These are phyloP conservation scores for Ectropis grisescens DNA, from an alignment of 1,140 invertebrate species.

Conservation along the genomic window DNA sequence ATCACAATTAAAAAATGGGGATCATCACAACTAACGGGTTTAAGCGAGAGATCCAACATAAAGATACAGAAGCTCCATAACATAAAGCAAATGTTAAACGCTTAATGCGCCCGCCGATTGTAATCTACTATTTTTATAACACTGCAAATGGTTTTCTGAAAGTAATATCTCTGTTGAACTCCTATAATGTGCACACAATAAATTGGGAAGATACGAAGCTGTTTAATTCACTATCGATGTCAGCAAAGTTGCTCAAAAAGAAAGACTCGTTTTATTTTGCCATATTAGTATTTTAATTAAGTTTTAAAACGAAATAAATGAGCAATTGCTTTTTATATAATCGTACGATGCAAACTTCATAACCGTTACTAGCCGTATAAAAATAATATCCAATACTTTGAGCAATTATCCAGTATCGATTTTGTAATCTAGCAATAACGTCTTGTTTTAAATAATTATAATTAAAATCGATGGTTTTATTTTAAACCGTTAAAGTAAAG, in stretches of 20 bases:
- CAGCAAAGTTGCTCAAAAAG: background rate
- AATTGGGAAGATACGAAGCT: background rate
- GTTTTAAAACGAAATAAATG: too few species aligned
- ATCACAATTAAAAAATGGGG: too few species aligned
- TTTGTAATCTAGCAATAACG: too few species aligned
- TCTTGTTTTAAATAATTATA: slow-evolving; percentile 1
- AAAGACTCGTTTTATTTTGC: background rate
- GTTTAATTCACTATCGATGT: slow-evolving; percentile 17
- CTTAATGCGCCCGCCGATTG: slow-evolving; percentile 47
- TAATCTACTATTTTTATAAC: slow-evolving; percentile 48
- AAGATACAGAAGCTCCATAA: slow-evolving; percentile 41
- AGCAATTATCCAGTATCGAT: background rate
- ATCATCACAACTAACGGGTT: slow-evolving; percentile 13
- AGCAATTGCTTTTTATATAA: too few species aligned
- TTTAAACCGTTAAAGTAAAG: slow-evolving; percentile 39
- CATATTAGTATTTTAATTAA: slow-evolving; percentile 1
- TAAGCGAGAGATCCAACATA: slow-evolving; percentile 32
- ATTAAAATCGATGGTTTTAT: slow-evolving; percentile 20
- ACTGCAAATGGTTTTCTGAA: slow-evolving; percentile 52
- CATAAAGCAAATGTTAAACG: slow-evolving; percentile 42
- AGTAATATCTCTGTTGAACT: slow-evolving; percentile 43
- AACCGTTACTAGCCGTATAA: too few species aligned
- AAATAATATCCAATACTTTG: background rate
- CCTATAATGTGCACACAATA: slow-evolving; percentile 1
- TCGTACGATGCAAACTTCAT: too few species aligned